A percentile compares a stretch with the other conserved stretches of the same genome.
Conservation (phyloP, 2,888 invertebrate genomes). For the Meteorus cinctellus region DNA sequence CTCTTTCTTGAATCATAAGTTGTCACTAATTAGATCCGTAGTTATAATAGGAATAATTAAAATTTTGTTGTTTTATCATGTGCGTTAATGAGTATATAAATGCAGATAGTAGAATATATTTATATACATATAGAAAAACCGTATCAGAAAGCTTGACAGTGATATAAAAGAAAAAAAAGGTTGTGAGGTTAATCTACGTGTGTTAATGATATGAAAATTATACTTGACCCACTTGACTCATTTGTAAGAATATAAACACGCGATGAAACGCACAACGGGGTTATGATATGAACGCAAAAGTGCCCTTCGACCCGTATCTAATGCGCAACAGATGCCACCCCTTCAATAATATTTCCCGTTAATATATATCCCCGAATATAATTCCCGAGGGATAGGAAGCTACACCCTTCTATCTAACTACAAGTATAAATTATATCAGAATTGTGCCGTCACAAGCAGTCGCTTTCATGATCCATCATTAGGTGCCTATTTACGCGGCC, state of each 20-base stretch:
- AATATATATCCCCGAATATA: conserved; percentile 50
- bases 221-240: conserved; percentile 71
- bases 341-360: conserved; percentile 48
- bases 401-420: conserved; percentile 66
- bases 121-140: not conserved
- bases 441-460: conserved; percentile 70
- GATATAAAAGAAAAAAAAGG: conserved; percentile 3
- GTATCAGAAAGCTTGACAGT: not conserved
- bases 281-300: conserved; percentile 50
- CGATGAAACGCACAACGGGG: conserved; percentile 22
- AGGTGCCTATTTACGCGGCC: conserved; percentile 68
- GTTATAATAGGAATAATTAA: conserved; percentile 2
- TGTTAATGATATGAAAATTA: conserved; percentile 41
- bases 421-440: conserved; percentile 72
- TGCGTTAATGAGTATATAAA: not conserved
- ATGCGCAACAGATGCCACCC: conserved; percentile 73
- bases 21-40: conserved; percentile 22
- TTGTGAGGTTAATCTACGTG: conserved; percentile 15
- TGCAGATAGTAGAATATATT: not conserved
- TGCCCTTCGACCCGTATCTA: conserved; percentile 73
- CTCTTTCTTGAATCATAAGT: not conserved
- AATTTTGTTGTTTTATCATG: not conserved
- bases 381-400: conserved; percentile 64
- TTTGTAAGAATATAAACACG: conserved; percentile 41
- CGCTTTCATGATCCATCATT: conserved; percentile 72